Evolutionary conservation across 2,113 vertebrate genomes (phyloP), one percentile per base, ranked within the genome.

Genomic region (Thalassarche chlororhynchos): DNA sequence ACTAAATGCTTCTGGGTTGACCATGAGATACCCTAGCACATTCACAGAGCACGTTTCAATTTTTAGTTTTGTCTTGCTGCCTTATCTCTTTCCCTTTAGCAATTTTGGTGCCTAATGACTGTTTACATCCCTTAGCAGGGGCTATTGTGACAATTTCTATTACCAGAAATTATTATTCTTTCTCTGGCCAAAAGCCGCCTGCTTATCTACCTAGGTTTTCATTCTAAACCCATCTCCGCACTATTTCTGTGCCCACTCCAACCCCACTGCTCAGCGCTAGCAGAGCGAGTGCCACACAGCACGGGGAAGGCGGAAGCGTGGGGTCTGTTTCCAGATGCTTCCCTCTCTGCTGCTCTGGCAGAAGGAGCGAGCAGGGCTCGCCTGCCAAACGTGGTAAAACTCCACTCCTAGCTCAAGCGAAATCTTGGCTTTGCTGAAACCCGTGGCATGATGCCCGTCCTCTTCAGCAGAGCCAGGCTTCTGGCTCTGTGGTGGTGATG

Each of bases 361-460:
- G 81, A 90, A 90, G 74, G 17, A 91, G 44, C 2, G 2, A 87
- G 74, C 36, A 29, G 31, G 46, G 24, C 61, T 95, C 2, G 25
- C 81, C 65, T 96, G 87, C 77, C 87, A 96, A 94, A 80, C 16
- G 0, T 58, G 66, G 74, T 49, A 91, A 85, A 91, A 79, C 71
- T 86, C 70, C 3, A 12, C 54, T 79, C 62, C 28, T 44, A 93
- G 84, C 66, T 91, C 49, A 66, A 34, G 70, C 0, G 7, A 91
- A 94, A 91, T 68, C 84, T 84, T 90, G 84, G 81, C 89, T 85
- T 46, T 66, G 19, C 29, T 77, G 78, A 77, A 94, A 69, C 42
- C 64, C 8, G 1, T 91, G 94, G 86, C 81, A 26, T 2, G 4
- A 15, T n/a, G 75, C 95, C 89, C 75, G 10, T 42, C 29, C n/a